These are phyloP conservation scores for Drosophila burlai DNA, from an alignment of 1,140 invertebrate species.

Conservation along the genomic window DNA sequence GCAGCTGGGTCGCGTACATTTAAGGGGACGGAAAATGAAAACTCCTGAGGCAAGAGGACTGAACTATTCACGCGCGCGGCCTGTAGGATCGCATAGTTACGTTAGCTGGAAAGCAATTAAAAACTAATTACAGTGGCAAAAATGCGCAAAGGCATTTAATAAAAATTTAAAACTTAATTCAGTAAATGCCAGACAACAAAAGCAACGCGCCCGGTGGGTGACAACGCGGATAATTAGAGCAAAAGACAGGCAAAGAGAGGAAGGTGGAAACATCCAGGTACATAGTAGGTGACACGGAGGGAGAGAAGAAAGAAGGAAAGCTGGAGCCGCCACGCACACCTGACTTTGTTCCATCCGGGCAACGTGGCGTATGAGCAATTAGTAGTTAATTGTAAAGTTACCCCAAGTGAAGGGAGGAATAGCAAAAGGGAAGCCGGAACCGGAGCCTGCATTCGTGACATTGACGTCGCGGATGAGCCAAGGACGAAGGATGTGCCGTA, in stretches of 20 bases:
- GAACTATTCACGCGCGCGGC: slow-evolving; percentile 57
- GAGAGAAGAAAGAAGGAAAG: background rate
- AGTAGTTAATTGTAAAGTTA: slow-evolving; percentile 82
- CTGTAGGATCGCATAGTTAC: slow-evolving; percentile 49
- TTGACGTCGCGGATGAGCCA: slow-evolving; percentile 50
- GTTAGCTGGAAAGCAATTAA: slow-evolving; percentile 75
- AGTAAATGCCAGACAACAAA: slow-evolving; percentile 66
- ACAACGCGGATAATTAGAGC: slow-evolving; percentile 72
- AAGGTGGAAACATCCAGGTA: slow-evolving; percentile 4
- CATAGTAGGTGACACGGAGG: background rate
- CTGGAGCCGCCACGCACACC: slow-evolving; percentile 31
- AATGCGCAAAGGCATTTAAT: slow-evolving; percentile 79
- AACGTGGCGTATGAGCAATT: slow-evolving; percentile 82
- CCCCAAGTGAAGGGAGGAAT: slow-evolving; percentile 43
- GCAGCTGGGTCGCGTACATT: slow-evolving; percentile 40
- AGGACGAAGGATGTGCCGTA: slow-evolving; percentile 1
- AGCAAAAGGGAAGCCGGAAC: slow-evolving; percentile 34
- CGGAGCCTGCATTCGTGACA: slow-evolving; percentile 67
- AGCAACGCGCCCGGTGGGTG: slow-evolving; percentile 31
- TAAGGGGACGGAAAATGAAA: slow-evolving; percentile 24
- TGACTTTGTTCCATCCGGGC: slow-evolving; percentile 68
- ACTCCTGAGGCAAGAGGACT: slow-evolving; percentile 1
- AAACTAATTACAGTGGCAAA: slow-evolving; percentile 78
- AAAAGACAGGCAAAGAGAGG: slow-evolving; percentile 28
- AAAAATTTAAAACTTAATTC: slow-evolving; percentile 83